Percentiles rank a stretch among this genome's conserved stretches.
phyloP scores from a whole-genome alignment of 2,888 invertebrate species.

The Campoplex nolae region DNA sequence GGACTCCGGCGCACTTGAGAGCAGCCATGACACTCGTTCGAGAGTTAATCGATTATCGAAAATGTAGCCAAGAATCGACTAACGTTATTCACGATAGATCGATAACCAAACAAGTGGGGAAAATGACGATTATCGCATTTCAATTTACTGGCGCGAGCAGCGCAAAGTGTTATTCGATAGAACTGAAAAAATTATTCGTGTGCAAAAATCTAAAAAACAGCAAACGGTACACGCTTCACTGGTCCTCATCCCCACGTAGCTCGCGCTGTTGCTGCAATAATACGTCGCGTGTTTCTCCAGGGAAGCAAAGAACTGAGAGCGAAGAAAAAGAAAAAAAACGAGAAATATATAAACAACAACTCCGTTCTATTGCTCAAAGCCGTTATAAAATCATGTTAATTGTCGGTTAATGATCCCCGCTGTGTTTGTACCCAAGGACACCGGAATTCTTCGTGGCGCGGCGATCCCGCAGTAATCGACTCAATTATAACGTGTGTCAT shows the following conservation, averaged over 20 bases:
- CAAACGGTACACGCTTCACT: conserved; percentile 27
- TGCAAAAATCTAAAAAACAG: not conserved
- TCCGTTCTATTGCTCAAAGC: conserved; percentile 75
- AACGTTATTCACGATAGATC: conserved; percentile 9
- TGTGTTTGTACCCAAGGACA: conserved; percentile 73
- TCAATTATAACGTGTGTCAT: conserved; percentile 53
- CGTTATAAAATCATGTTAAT: conserved; percentile 80
- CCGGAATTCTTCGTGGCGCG: conserved; percentile 75
- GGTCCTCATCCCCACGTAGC: conserved; percentile 23
- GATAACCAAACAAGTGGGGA: not conserved
- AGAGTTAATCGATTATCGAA: not conserved
- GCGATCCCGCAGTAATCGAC: conserved; percentile 58
- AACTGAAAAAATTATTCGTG: not conserved
- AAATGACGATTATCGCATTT: not conserved
- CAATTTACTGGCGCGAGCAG: no score
- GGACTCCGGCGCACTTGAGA: not conserved
- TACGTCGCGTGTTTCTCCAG: conserved; percentile 65
- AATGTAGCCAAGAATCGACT: conserved; percentile 22
- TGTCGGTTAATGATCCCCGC: conserved; percentile 76
- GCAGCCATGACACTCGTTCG: conserved; percentile 18
- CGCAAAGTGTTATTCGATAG: no score
- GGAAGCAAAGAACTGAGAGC: conserved; percentile 41
- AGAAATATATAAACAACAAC: conserved; percentile 29
- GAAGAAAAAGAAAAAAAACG: conserved; percentile 24
- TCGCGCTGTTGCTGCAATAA: conserved; percentile 65